These are phyloP conservation scores for Dendroctonus ponderosae DNA, from an alignment of 1,140 invertebrate genomes.

Conservation along the genomic window DNA sequence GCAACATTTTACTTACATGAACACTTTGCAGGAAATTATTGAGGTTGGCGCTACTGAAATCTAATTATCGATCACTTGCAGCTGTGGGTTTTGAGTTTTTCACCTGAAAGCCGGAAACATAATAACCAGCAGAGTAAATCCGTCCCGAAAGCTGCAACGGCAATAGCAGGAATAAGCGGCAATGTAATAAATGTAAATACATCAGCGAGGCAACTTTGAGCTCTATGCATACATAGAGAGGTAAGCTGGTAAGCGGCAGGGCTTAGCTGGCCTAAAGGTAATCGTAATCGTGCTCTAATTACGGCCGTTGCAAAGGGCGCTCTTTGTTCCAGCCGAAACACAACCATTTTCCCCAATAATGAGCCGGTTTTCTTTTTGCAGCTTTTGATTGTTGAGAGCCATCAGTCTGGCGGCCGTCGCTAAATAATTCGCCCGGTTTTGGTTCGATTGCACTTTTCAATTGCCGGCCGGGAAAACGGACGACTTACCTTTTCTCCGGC, in stretches of 20 bases:
- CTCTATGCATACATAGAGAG: constrained; percentile 3
- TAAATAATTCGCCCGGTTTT: constrained; percentile 19
- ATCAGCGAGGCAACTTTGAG: not conserved
- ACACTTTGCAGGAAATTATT: too few relatives aligned
- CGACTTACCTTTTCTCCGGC: constrained; percentile 23
- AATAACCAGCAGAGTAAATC: constrained; percentile 60
- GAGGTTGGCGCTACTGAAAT: too few relatives aligned
- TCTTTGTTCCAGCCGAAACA: not conserved
- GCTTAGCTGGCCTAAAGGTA: constrained; percentile 1
- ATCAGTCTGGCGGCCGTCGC: constrained; percentile 8
- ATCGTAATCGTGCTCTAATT: constrained; percentile 3
- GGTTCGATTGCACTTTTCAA: constrained; percentile 18
- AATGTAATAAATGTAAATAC: not conserved
- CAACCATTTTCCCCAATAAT: not conserved
- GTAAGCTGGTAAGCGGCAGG: constrained; percentile 2
- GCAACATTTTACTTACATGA: too few relatives aligned
- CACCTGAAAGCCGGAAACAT: constrained; percentile 46
- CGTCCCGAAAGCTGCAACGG: constrained; percentile 43
- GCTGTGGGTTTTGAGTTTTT: too few relatives aligned
- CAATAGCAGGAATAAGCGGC: not conserved
- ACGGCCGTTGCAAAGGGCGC: not conserved
- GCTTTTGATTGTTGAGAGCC: too few relatives aligned
- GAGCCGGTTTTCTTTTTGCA: too few relatives aligned
- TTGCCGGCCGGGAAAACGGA: constrained; percentile 12
- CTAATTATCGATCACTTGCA: too few relatives aligned